Evolutionary conservation across 1,140 invertebrate genomes (phyloP), one percentile per base, ranked within the genome.

Genomic region (Hirudo medicinalis): DNA sequence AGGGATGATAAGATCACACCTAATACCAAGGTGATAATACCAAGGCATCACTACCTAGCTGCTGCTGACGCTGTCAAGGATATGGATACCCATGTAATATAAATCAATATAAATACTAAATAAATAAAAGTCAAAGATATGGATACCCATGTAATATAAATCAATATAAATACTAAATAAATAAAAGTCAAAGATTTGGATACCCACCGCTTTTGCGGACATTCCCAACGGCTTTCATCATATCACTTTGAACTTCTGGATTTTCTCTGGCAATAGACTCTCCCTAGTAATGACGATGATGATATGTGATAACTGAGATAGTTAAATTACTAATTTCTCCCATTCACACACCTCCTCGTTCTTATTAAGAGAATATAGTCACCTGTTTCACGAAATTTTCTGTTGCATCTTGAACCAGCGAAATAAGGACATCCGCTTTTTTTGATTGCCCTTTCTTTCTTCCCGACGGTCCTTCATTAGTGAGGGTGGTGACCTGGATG

Each of bases 371-470:
- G 43, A 69, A 40, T 69, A 11, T 13, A 63, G 2, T 32, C 3
- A 63, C 57, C 57, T 63, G 57, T 36, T 76, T 74, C 27, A 82
- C 79, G 81, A 98, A 98, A 83, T 97, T 95, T 78, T 92, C 89
- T 0, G 94, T 97, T 0, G 94, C 94, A 77, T 93, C 91, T 83
- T 97, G 93, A 13, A 98, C 94, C 15, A 93, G 93, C 54, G 91
- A 92, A 53, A 96, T 93, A 6, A 98, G 82, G 20, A 95, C 91
- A 82, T 93, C 93, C 6, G 94, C 94, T 60, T 94, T 87, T 83
- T 97, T 98, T 0, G 94, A 97, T 79, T 94, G 89, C 19, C 94
- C 89, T 85, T 97, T 97, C 82, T 97, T 97, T 82, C 97, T 96
- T 77, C 92, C 93, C 63, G 91, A 92, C 11, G 93, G 91, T 2